Percentiles rank a stretch among this genome's conserved stretches.
Evolutionary conservation across 2,113 vertebrate species (phyloP).

Genomic region (Electrona antarctica): DNA sequence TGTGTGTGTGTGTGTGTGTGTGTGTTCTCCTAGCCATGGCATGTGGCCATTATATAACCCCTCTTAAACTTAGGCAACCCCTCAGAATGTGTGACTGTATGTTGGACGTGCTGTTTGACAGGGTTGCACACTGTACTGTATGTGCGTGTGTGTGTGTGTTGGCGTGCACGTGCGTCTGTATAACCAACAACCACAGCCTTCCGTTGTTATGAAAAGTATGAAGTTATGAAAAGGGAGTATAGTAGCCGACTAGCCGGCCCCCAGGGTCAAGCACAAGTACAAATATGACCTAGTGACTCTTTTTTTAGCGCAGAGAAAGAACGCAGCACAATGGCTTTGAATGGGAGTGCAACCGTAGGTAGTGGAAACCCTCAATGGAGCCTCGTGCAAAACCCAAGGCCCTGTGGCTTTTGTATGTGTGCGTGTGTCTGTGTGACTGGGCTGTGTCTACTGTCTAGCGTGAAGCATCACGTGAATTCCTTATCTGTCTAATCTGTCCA

Average conservation of each 20-base stretch:
- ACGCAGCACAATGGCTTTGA: constrained; percentile 29
- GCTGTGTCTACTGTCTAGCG: constrained; percentile 27
- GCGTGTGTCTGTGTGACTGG: constrained; percentile 38
- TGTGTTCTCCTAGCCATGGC: constrained; percentile 4
- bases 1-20: constrained; percentile 27
- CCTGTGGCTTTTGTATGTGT: constrained; percentile 37
- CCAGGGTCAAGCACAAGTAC: constrained; percentile 53
- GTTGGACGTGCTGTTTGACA: constrained; percentile 45
- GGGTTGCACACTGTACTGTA: constrained; percentile 39
- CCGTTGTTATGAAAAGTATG: constrained; percentile 20
- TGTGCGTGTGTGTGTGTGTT: constrained; percentile 23
- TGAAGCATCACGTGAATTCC: constrained; percentile 41
- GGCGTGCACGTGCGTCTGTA: constrained; percentile 16
- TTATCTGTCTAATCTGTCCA: not conserved
- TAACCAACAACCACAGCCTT: constrained; percentile 38
- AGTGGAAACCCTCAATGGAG: constrained; percentile 7
- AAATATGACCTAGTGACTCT: constrained; percentile 50
- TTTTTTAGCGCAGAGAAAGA: not conserved
- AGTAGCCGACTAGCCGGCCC: constrained; percentile 51
- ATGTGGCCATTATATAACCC: constrained; percentile 58
- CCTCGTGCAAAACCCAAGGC: constrained; percentile 24
- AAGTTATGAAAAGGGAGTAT: no score
- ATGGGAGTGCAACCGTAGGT: not conserved
- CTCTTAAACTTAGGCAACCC: constrained; percentile 44
- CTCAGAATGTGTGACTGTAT: constrained; percentile 40